A percentile compares a stretch with the other conserved stretches of the same genome.
Conservation (phyloP, 2,888 invertebrate species). For the Protonemura montana region DNA sequence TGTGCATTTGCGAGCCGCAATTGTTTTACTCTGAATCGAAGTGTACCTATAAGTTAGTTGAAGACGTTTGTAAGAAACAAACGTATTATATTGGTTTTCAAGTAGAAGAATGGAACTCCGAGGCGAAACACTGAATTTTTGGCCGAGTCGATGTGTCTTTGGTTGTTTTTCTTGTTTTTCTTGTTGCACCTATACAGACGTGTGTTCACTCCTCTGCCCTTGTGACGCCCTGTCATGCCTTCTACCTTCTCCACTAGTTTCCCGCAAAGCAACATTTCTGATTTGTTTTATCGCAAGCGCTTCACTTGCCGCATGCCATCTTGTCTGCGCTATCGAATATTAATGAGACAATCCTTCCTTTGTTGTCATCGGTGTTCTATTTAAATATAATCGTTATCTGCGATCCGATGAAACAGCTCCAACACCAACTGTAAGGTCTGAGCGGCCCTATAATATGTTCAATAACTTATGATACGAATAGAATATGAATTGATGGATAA, state of each 20-base stretch:
- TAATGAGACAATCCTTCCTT: conserved; percentile 36
- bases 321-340: conserved; percentile 26
- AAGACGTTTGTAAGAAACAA: too few relatives aligned
- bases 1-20: too few relatives aligned
- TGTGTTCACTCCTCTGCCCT: neutral
- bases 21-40: too few relatives aligned
- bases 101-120: too few relatives aligned
- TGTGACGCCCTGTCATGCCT: conserved; percentile 9
- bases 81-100: too few relatives aligned
- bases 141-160: too few relatives aligned
- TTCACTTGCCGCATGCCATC: conserved; percentile 15
- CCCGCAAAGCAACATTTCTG: conserved; percentile 31
- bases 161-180: too few relatives aligned
- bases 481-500: neutral
- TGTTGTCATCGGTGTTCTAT: conserved; percentile 34
- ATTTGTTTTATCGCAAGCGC: conserved; percentile 25
- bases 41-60: too few relatives aligned
- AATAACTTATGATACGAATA: neutral
- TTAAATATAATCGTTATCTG: conserved; percentile 31
- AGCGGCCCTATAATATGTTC: neutral
- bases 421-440: neutral
- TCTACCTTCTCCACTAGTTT: conserved; percentile 7
- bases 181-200: neutral
- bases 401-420: conserved; percentile 7
- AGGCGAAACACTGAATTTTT: too few relatives aligned